These are phyloP conservation scores for Gambusia yucatana DNA, from an alignment of 2,797 vertebrate genomes.

Conservation along the genomic window DNA sequence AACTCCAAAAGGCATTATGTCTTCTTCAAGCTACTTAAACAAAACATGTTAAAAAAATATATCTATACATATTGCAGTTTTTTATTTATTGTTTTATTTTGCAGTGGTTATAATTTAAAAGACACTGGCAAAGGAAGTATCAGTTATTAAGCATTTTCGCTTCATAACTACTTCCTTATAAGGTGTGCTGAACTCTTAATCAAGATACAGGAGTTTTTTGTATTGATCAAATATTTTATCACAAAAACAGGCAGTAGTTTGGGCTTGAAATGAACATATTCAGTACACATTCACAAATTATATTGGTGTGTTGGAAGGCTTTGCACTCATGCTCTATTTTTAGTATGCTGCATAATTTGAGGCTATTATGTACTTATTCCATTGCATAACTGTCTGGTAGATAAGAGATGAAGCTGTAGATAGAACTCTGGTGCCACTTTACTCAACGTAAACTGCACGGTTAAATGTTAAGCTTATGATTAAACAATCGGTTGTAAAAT, in stretches of 20 bases:
- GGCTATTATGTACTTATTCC: neutral
- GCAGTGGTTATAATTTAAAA: neutral
- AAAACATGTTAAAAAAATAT: neutral
- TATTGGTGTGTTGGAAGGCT: neutral
- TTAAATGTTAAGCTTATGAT: neutral
- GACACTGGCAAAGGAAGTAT: neutral
- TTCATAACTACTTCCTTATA: neutral
- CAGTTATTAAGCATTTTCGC: neutral
- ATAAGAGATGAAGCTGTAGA: neutral
- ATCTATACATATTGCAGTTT: neutral
- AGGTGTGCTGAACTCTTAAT: neutral
- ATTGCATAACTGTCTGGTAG: conserved; percentile 1
- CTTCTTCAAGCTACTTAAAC: neutral
- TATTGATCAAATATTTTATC: neutral
- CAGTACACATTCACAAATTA: too few relatives aligned
- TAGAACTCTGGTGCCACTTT: neutral
- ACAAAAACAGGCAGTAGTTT: neutral
- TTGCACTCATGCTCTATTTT: conserved; percentile 3
- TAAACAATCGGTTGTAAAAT: neutral
- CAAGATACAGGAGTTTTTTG: neutral
- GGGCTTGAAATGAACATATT: neutral
- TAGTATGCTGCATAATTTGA: neutral
- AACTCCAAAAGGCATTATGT: neutral
- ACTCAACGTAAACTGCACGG: neutral
- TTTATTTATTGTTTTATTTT: neutral